Base-by-base conservation (phyloP, 1,140 invertebrate species). In the Apis dorsata region DNA sequence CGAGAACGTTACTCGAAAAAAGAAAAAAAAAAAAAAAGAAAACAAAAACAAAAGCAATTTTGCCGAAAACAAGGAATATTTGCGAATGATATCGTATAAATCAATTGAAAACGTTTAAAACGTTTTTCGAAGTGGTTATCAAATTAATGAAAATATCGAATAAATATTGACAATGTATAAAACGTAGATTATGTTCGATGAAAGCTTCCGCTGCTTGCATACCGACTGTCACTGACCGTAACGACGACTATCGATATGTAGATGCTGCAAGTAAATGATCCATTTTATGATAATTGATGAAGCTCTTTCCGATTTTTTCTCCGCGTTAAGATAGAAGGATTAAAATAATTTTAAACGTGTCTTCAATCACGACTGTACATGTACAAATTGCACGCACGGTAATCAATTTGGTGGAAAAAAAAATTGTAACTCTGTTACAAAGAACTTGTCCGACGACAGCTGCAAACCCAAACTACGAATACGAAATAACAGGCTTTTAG, bases 391-490 rank as follows among this genome's bases (percentile, higher is more conserved):
- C 34, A 44, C 34, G 34, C 34, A 7, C 34, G 34, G 28, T 53
- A 24, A 59, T 7, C 28, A 49, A 78, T 68, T 19, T 65, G 0
- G 3, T 44, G 28, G 65, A 51, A 34, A 53, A 65, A 53, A 51
- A n/a, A 44, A 44, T 44, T 44, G 44, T 44, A 13, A 51, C 51
- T 28, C 55, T 49, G n/a, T 63, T 78, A 69, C 53, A 49, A 57
- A 15, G 49, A 69, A 79, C 34, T 85, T 51, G 34, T 15, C 70
- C 71, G 80, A 63, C 75, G 83, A 77, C 79, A 84, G 55, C 70
- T 60, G 28, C 34, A 34, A 24, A 57, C n/a, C 19, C 53, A 24
- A 63, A 44, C 44, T 53, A 69, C 71, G 75, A 81, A 77, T 63
- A 75, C 62, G 60, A 77, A 77, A 71, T 49, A 51, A 24, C 51